Base-by-base conservation (phyloP, 2,888 invertebrate species). In the Dynastes grantii region DNA sequence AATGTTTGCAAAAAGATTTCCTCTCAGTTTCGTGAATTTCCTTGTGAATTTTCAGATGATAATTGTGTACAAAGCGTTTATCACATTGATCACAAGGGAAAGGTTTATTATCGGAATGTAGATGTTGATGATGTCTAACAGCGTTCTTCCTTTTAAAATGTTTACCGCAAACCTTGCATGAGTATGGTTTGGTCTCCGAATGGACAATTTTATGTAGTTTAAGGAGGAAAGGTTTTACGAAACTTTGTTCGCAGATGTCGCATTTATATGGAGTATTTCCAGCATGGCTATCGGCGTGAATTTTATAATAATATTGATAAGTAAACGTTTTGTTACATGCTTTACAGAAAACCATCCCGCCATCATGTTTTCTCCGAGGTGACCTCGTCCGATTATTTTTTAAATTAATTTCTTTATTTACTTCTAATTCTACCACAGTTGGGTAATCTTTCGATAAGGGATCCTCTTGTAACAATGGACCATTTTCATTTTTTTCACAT, bases 281-380 rank as follows among this genome's bases (percentile, higher is more conserved):
- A 8, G 13, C 55, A 16, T 70, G 70, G 16, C 2, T 3, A 29
- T 6, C n/a, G 11, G 51, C 32, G n/a, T 70, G 70, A 29, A 53
- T 55, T 55, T 53, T 55, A n/a, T n/a, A 55, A 53, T 70, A 70
- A 55, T 53, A 32, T 4, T 37, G 55, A 70, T 53, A 70, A 29
- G n/a, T 32, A 55, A 70, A 70, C 2, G 70, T 27, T 55, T 32
- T 29, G 13, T 70, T 70, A 32, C 70, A 70, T 13, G n/a, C 32
- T 32, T 53, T 29, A 32, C 70, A 70, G 55, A 55, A 70, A 11
- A 70, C 53, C 3, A 29, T 11, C 29, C 29, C n/a, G 2, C 51
- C n/a, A 13, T 53, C n/a, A 5, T 16, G 13, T 3, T 53, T 16
- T n/a, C n/a, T 53, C 2, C 4, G 37, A 37, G 37, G 3, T 3